A percentile compares a stretch with the other conserved stretches of the same genome.
Conservation (phyloP, 2,113 vertebrate genomes). For the Cisticola juncidis region DNA sequence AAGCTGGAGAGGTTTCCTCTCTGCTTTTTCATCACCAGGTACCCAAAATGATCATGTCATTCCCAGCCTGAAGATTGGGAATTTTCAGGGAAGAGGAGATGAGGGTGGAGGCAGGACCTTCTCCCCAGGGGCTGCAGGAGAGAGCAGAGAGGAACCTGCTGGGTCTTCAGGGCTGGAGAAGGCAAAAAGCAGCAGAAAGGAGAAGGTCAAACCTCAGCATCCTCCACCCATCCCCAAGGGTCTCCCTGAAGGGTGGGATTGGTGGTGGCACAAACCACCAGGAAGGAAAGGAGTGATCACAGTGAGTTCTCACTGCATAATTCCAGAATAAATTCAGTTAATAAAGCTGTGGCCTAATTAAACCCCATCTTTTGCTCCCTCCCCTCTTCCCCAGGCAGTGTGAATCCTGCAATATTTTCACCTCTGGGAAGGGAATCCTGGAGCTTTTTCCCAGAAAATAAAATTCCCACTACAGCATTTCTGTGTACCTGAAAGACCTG, state of each 20-base stretch:
- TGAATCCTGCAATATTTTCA: background rate
- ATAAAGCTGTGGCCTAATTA: background rate
- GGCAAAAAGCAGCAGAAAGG: background rate
- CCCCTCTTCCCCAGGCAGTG: background rate
- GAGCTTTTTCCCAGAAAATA: background rate
- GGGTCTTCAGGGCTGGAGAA: background rate
- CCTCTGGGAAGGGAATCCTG: background rate
- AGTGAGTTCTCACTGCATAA: accelerated
- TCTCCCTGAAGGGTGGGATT: background rate
- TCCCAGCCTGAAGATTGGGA: background rate
- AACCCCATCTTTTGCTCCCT: background rate
- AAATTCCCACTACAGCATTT: background rate
- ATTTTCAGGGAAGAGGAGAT: background rate
- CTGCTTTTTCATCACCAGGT: background rate
- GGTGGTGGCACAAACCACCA: background rate
- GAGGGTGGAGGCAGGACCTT: background rate
- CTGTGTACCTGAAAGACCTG: background rate
- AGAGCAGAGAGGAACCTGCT: background rate
- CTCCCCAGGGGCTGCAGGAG: background rate
- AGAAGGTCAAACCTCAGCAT: background rate
- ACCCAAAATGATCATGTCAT: background rate
- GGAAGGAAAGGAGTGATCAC: background rate
- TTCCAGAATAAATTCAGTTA: background rate
- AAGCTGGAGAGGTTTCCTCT: background rate
- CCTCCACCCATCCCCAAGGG: background rate